phyloP scores from a whole-genome alignment of 1,140 invertebrate genomes.

The Penaeus japonicus region DNA sequence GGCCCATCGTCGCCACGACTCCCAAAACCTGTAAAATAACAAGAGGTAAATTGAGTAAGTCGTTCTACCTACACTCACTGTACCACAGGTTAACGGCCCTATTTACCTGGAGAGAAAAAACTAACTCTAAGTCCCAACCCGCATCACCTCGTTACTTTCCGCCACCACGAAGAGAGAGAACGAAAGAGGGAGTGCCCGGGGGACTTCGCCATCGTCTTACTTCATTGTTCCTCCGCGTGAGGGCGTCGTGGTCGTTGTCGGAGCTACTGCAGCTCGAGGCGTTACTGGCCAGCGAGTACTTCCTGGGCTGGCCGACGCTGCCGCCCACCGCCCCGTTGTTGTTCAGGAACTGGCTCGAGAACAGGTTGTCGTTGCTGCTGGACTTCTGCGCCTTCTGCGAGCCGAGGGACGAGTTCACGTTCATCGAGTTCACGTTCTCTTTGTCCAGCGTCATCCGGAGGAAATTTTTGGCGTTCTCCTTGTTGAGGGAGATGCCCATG shows the following conservation, averaged over 20 bases:
- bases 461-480: conserved; percentile 58
- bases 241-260: conserved; percentile 33
- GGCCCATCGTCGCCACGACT: too few species aligned
- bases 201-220: conserved; percentile 9
- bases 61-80: too few species aligned
- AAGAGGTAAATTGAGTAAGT: too few species aligned
- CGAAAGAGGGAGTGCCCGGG: too few species aligned
- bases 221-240: conserved; percentile 47
- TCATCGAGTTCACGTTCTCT: conserved; percentile 55
- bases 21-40: too few species aligned
- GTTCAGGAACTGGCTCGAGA: conserved; percentile 38
- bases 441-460: conserved; percentile 57
- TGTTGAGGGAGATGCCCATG: conserved; percentile 42
- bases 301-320: conserved; percentile 33
- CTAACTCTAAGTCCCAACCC: too few species aligned
- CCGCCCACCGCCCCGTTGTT: neutral
- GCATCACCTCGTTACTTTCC: too few species aligned
- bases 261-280: conserved; percentile 46
- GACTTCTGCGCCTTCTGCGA: neutral
- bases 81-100: too few species aligned
- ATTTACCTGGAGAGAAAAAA: too few species aligned
- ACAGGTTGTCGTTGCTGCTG: conserved; percentile 37
- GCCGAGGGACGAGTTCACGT: conserved; percentile 17
- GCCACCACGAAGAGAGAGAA: too few species aligned
- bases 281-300: conserved; percentile 47